Percentiles rank a stretch among this genome's conserved stretches.
Conservation (phyloP, 2,113 vertebrate species). For the Garra rufa region DNA sequence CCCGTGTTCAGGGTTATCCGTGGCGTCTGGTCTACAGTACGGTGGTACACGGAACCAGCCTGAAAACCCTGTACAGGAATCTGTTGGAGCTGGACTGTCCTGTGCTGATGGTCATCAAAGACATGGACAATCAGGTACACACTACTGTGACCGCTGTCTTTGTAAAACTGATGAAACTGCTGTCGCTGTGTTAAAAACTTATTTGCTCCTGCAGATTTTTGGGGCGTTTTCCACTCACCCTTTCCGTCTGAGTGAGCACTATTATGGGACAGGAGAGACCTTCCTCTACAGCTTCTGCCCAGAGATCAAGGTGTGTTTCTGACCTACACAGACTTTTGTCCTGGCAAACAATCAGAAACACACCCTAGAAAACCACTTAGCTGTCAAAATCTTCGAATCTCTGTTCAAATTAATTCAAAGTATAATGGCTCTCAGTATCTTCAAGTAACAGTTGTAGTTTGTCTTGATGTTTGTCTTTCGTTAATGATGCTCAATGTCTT, state of each 20-base stretch:
- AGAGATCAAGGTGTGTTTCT: slow-evolving; percentile 86
- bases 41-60: slow-evolving; percentile 89
- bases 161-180: not conserved
- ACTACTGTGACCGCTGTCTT: not conserved
- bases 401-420: too few species aligned
- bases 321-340: not conserved
- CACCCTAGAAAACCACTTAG: too few species aligned
- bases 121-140: slow-evolving; percentile 92
- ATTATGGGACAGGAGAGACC: slow-evolving; percentile 96
- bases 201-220: slow-evolving; percentile 83
- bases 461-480: too few species aligned
- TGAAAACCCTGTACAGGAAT: slow-evolving; percentile 95
- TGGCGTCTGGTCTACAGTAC: slow-evolving; percentile 94
- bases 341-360: not conserved
- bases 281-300: slow-evolving; percentile 96
- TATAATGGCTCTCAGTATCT: too few species aligned
- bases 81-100: slow-evolving; percentile 86
- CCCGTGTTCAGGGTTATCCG: slow-evolving; percentile 91
- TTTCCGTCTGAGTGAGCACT: slow-evolving; percentile 95
- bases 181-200: not conserved
- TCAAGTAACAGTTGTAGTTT: too few species aligned
- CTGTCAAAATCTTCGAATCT: too few species aligned
- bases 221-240: slow-evolving; percentile 94
- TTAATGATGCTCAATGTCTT: not conserved
- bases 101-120: slow-evolving; percentile 92